These are phyloP conservation scores for Gobionotothen gibberifrons DNA, from an alignment of 2,797 vertebrate genomes.

Conservation along the genomic window DNA sequence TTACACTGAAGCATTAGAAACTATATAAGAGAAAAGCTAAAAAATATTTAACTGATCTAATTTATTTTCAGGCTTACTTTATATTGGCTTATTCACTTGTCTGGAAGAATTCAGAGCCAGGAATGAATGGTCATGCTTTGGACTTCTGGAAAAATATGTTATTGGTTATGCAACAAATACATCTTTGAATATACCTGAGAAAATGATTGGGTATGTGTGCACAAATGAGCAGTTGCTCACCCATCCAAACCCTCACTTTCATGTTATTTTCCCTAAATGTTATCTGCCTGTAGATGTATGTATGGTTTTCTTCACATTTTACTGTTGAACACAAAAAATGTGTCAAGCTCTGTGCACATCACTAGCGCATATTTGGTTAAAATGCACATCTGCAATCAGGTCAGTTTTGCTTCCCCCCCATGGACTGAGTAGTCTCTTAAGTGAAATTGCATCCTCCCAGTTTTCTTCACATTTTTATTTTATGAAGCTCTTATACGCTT, in stretches of 20 bases:
- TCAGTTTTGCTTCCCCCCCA: constrained; percentile 15
- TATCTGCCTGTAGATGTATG: constrained; percentile 10
- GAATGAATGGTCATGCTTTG: constrained; percentile 18
- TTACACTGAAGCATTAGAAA: constrained; percentile 32
- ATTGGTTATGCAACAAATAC: background rate
- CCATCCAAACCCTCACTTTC: constrained; percentile 5
- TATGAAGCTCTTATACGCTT: constrained; percentile 48
- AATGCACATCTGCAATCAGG: constrained; percentile 20
- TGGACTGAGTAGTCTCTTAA: constrained; percentile 22
- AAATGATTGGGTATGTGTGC: constrained; percentile 3
- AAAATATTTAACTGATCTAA: constrained; percentile 25
- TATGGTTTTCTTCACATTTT: constrained; percentile 55
- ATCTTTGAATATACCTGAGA: background rate
- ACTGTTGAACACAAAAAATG: constrained; percentile 40
- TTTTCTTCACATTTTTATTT: constrained; percentile 63
- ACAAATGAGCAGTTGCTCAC: background rate
- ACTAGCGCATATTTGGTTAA: constrained; percentile 27
- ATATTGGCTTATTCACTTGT: constrained; percentile 11
- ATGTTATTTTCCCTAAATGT: constrained; percentile 11
- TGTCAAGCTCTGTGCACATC: constrained; percentile 9
- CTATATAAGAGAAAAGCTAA: constrained; percentile 8
- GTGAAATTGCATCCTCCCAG: constrained; percentile 61
- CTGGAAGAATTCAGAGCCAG: constrained; percentile 13
- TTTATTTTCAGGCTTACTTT: constrained; percentile 36
- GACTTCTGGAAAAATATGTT: constrained; percentile 1